These are phyloP conservation scores for Cercocebus atys DNA, from an alignment of 2,113 vertebrate genomes.

Conservation along the genomic window DNA sequence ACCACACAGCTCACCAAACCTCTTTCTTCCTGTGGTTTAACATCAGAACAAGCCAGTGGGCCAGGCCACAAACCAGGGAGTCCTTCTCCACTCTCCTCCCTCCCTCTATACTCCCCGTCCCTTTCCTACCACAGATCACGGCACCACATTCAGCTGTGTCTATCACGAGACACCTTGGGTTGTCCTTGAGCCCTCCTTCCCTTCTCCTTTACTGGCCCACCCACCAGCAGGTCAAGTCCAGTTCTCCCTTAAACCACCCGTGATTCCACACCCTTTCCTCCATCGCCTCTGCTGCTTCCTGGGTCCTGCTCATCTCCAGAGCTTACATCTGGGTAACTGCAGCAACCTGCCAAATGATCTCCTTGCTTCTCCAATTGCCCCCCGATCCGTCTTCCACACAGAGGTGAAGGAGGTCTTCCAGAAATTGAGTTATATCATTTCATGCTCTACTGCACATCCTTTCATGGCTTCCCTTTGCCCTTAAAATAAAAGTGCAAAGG, in stretches of 20 bases:
- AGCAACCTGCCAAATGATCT: accelerated
- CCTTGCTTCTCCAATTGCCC: accelerated
- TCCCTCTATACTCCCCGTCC: not conserved
- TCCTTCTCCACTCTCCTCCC: not conserved
- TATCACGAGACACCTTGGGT: accelerated
- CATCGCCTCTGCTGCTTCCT: accelerated
- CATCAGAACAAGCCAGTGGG: not conserved
- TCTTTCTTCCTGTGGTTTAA: accelerated
- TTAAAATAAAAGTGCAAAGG: not conserved
- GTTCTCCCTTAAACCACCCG: too few relatives aligned
- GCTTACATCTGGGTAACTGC: accelerated
- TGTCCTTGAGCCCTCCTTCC: not conserved
- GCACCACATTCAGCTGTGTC: not conserved
- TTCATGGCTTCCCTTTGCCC: not conserved
- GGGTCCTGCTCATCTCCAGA: accelerated
- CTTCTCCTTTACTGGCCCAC: accelerated
- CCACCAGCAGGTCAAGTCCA: not conserved
- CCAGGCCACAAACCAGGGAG: not conserved
- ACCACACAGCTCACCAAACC: accelerated
- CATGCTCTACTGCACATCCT: not conserved
- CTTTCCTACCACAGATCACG: not conserved
- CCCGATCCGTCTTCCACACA: not conserved
- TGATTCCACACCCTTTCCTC: not conserved
- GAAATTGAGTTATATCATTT: not conserved
- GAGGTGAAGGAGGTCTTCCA: not conserved